Conservation (phyloP, 1,140 invertebrate genomes). For the Kradibia gibbosae region DNA sequence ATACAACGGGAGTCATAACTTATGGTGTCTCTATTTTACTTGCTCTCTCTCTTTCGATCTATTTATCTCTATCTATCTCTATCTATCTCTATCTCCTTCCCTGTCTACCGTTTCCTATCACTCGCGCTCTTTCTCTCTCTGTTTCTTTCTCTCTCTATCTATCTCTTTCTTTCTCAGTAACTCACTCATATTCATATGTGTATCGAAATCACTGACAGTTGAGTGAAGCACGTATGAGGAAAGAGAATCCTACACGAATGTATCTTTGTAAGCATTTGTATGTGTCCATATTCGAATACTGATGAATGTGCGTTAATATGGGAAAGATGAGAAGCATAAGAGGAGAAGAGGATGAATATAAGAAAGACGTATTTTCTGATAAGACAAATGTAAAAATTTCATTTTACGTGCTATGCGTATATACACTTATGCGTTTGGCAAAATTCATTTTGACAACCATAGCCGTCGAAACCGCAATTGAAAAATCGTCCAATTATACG, state of each 20-base stretch:
- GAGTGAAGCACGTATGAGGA: conserved; percentile 67
- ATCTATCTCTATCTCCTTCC: not conserved
- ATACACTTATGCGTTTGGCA: conserved; percentile 39
- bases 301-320: not conserved
- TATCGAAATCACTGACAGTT: conserved; percentile 68
- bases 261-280: not conserved
- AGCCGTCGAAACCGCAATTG: conserved; percentile 46
- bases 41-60: conserved; percentile 19
- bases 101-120: too few species aligned
- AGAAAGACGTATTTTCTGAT: not conserved
- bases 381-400: conserved; percentile 55
- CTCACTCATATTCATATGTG: conserved; percentile 4
- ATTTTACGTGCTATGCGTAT: conserved; percentile 50
- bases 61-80: not conserved
- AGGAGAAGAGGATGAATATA: not conserved
- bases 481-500: conserved; percentile 57
- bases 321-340: not conserved
- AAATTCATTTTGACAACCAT: conserved; percentile 60
- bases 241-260: conserved; percentile 1
- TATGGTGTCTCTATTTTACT: conserved; percentile 56
- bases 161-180: not conserved
- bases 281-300: not conserved
- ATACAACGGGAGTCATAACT: conserved; percentile 63
- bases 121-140: not conserved
- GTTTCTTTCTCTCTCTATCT: not conserved